phyloP scores from a whole-genome alignment of 2,888 invertebrate species.

The Meta bourneti region DNA sequence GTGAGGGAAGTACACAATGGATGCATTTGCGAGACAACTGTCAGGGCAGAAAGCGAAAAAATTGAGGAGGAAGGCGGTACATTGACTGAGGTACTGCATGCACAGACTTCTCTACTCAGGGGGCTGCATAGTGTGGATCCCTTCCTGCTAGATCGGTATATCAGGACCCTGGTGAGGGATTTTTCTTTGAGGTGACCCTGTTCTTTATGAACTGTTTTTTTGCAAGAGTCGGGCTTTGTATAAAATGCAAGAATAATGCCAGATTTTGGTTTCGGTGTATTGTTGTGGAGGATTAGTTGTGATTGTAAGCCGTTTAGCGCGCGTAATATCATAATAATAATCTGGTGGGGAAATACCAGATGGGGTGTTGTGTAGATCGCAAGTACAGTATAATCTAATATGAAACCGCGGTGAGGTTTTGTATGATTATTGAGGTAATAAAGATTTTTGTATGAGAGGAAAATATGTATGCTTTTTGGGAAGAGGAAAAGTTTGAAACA shows the following conservation, averaged over 20 bases:
- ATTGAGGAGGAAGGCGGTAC: background rate
- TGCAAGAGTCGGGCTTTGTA: background rate
- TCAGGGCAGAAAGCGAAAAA: slow-evolving; percentile 11
- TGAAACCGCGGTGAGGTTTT: too few species aligned
- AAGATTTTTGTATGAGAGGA: too few species aligned
- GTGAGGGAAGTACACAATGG: slow-evolving; percentile 35
- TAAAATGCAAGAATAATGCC: slow-evolving; percentile 8
- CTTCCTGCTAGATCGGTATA: slow-evolving; percentile 28
- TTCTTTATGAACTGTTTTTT: slow-evolving; percentile 30
- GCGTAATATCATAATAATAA: background rate
- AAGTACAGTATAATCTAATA: too few species aligned
- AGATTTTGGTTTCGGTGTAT: slow-evolving; percentile 1
- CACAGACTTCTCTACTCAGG: background rate
- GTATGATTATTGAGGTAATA: too few species aligned
- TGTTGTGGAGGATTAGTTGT: slow-evolving; percentile 1
- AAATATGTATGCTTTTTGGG: too few species aligned
- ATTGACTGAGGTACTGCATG: background rate
- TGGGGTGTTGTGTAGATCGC: background rate
- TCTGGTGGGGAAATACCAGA: background rate
- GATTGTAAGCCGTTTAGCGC: slow-evolving; percentile 39
- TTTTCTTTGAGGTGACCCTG: slow-evolving; percentile 47
- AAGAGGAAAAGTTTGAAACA: too few species aligned
- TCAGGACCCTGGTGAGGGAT: slow-evolving; percentile 56
- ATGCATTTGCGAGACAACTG: slow-evolving; percentile 56
- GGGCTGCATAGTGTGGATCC: background rate